Evolutionary conservation across 2,113 vertebrate genomes (phyloP), one percentile per base, ranked within the genome.

Genomic region (Anhinga rufa): DNA sequence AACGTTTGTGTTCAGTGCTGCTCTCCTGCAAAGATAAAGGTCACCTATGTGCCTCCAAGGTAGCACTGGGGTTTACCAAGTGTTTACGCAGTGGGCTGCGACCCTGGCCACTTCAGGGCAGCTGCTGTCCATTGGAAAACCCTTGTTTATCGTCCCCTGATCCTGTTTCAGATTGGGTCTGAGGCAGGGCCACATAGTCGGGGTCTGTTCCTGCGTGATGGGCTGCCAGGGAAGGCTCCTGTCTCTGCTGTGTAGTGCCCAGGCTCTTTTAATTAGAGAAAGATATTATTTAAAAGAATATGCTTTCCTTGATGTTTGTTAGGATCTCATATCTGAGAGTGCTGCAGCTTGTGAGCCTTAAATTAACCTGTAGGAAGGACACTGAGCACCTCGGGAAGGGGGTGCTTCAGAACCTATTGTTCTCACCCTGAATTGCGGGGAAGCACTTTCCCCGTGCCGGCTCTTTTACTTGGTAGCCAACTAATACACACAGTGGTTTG

Each of bases 321-420:
- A 91, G 78, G 78, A 54, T 54, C 42, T 70, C 76, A 68, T 36
- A 28, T 88, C 84, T 29, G 51, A 82, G 66, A 91, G 66, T 3
- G 32, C 82, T 83, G 94, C 79, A 88, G 89, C 60, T 82, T 91
- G 78, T 44, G 28, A 94, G 82, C 46, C 58, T 91, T 89, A 77
- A 94, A 94, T 91, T 54, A 77, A 92, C 54, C 86, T 3, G 3
- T 72, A 38, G 0, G 60, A 88, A 93, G 72, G 66, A 77, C 54
- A 36, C 2, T 10, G 75, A 90, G 84, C 91, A 74, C 87, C 86
- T 93, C 3, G 17, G 61, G 78, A 78, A 93, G 77, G 70, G 88
- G 75, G 62, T 95, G 94, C 84, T 91, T 58, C 70, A 58, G 78
- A 76, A 87, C 71, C 90, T 54, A 95, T 97, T 97, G 93, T 95